A percentile compares a stretch with the other conserved stretches of the same genome.
These are phyloP conservation scores for Brassicogethes aeneus DNA, from an alignment of 2,888 invertebrate species.

Conservation along the genomic window DNA sequence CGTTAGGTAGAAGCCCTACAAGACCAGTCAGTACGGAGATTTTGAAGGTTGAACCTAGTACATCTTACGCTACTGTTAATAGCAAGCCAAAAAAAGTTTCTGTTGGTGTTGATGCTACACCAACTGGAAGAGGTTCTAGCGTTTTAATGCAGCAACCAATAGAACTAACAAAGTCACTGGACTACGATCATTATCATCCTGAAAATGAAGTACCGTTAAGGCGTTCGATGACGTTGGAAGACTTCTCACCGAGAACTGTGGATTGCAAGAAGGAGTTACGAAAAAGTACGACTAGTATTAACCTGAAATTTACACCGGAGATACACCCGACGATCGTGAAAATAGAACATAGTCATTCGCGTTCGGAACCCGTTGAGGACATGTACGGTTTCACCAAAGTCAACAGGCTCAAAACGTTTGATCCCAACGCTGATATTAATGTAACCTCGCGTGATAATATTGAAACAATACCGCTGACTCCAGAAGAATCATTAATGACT, in stretches of 20 bases:
- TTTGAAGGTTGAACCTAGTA: slow-evolving; percentile 23
- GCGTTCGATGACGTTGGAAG: slow-evolving; percentile 43
- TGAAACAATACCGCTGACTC: slow-evolving; percentile 43
- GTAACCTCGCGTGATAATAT: slow-evolving; percentile 63
- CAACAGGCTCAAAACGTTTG: slow-evolving; percentile 38
- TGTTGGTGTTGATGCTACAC: slow-evolving; percentile 71
- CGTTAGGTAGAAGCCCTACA: slow-evolving; percentile 34
- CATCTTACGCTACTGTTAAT: slow-evolving; percentile 23
- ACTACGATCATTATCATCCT: slow-evolving; percentile 30
- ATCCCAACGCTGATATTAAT: slow-evolving; percentile 52
- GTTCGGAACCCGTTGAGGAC: slow-evolving; percentile 60
- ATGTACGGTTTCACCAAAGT: slow-evolving; percentile 25
- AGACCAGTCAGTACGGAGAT: slow-evolving; percentile 34
- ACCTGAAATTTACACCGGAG: slow-evolving; percentile 26
- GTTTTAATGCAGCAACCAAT: slow-evolving; percentile 69
- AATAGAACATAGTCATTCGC: slow-evolving; percentile 57
- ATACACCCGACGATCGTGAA: slow-evolving; percentile 36
- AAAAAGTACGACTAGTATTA: slow-evolving; percentile 33
- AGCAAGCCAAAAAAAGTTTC: slow-evolving; percentile 59
- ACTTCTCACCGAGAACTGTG: slow-evolving; percentile 28
- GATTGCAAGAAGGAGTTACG: slow-evolving; percentile 23
- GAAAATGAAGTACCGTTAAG: slow-evolving; percentile 31
- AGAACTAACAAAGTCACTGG: slow-evolving; percentile 59
- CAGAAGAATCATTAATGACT: slow-evolving; percentile 62
- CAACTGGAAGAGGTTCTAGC: slow-evolving; percentile 61